Percentiles rank a stretch among this genome's conserved stretches.
phyloP scores from a whole-genome alignment of 92 coral and sea anemone species.

The Paragorgia papillata region DNA sequence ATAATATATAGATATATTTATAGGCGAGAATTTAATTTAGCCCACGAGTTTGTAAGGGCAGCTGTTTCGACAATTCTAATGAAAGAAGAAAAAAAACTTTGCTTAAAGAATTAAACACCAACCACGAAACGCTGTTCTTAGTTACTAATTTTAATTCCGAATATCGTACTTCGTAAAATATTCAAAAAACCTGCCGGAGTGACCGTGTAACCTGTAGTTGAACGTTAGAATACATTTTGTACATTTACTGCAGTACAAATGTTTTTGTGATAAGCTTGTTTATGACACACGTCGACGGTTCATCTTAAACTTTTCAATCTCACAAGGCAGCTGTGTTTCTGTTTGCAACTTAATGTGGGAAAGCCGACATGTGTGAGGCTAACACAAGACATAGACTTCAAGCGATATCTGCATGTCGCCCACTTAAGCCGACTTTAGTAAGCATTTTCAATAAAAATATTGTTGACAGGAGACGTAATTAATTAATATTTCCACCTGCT shows the following conservation, averaged over 20 bases:
- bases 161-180: neutral
- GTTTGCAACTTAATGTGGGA: slow-evolving; percentile 7
- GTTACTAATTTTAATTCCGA: neutral
- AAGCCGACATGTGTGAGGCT: neutral
- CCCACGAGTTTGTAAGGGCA: neutral
- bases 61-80: neutral
- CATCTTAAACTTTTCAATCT: no score
- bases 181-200: neutral
- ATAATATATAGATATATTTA: neutral
- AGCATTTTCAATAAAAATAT: slow-evolving; percentile 36
- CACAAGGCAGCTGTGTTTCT: slow-evolving; percentile 1
- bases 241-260: neutral
- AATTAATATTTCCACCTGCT: slow-evolving; percentile 35
- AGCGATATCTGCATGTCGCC: neutral
- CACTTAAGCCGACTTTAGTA: slow-evolving; percentile 17
- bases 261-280: neutral
- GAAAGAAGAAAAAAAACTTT: neutral
- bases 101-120: neutral
- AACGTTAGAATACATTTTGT: no score
- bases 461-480: slow-evolving; percentile 41
- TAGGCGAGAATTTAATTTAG: neutral
- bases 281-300: neutral
- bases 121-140: neutral
- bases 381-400: neutral
- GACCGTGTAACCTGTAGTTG: no score